Base-by-base conservation (phyloP, 1,140 invertebrate genomes). In the Drosophila jambulina region DNA sequence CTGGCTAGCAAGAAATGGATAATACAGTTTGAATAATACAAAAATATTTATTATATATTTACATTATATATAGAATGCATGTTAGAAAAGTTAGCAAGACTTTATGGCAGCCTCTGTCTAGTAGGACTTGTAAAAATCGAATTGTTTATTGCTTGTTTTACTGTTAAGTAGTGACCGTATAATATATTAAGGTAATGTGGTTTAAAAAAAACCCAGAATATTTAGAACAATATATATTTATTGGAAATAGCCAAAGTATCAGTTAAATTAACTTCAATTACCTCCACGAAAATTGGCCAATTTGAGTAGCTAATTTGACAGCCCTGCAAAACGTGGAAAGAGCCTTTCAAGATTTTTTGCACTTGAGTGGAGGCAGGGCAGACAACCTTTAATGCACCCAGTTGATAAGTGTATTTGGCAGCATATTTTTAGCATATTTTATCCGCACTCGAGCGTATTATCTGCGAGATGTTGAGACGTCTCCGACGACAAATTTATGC, bases 401-500 rank as follows among this genome's bases (percentile, higher is more conserved):
- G 23, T 46, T 32, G 46, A 59, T 54, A 57, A 32, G 46, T n/a
- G 17, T 57, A 42, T 42, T 54, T 54, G 21, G 45, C 29, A 53
- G 40, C 25, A 71, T 76, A 71, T 81, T 43, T 61, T 61, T 38
- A 65, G 59, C 56, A 54, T 54, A 54, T 54, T 54, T 36, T 54
- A 54, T 36, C 32, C 38, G 49, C 67, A 72, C 40, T 72, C 51
- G 54, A 61, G 56, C 63, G 76, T 23, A 53, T 40, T 36, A 83
- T 69, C 69, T 64, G 21, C 32, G 49, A 72, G 59, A 79, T 84
- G 57, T 53, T 63, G 53, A 54, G 53, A 54, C 53, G 43, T 53
- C 65, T 40, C 36, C 62, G 46, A 40, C 42, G 36, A 69, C 59
- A 75, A 80, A 82, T 79, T 67, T 53, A 53, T 54, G 56, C 42